Evolutionary conservation across 2,797 vertebrate species (phyloP).

Genomic region (Ctenochaetus hawaiiensis): DNA sequence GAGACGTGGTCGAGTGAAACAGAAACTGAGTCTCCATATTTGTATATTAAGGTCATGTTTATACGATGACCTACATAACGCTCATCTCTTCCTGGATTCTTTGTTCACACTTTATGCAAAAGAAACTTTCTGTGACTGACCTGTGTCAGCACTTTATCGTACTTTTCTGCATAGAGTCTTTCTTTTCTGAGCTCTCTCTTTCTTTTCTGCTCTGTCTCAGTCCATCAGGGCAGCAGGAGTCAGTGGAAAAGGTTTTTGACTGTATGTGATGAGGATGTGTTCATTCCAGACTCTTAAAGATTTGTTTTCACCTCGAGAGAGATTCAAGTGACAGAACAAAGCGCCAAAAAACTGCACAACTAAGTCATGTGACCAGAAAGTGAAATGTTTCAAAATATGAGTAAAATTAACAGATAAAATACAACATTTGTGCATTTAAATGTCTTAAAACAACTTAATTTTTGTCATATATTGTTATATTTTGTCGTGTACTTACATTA

Average conservation of each 20-base stretch:
- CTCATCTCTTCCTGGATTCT: constrained; percentile 17
- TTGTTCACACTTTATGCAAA: neutral
- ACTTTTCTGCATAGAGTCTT: neutral
- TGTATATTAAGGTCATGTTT: constrained; percentile 30
- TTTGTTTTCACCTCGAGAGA: constrained; percentile 2
- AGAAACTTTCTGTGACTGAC: neutral
- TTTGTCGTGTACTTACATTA: too few relatives aligned
- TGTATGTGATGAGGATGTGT: constrained; percentile 36
- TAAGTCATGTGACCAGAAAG: neutral
- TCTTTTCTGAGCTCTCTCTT: neutral
- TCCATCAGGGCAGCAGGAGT: neutral
- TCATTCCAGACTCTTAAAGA: constrained; percentile 8
- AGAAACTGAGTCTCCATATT: neutral
- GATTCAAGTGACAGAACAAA: constrained; percentile 24
- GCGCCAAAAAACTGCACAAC: neutral
- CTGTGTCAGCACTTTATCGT: constrained; percentile 22
- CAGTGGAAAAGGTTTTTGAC: neutral
- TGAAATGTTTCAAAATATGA: neutral
- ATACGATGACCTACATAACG: constrained; percentile 13
- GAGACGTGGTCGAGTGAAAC: constrained; percentile 5
- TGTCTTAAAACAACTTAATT: too few relatives aligned
- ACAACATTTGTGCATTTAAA: too few relatives aligned
- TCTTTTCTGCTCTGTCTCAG: neutral
- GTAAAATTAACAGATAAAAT: neutral
- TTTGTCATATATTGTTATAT: too few relatives aligned